These are phyloP conservation scores for Orientallactaga bullata DNA, from an alignment of 2,113 vertebrate genomes.

Conservation along the genomic window DNA sequence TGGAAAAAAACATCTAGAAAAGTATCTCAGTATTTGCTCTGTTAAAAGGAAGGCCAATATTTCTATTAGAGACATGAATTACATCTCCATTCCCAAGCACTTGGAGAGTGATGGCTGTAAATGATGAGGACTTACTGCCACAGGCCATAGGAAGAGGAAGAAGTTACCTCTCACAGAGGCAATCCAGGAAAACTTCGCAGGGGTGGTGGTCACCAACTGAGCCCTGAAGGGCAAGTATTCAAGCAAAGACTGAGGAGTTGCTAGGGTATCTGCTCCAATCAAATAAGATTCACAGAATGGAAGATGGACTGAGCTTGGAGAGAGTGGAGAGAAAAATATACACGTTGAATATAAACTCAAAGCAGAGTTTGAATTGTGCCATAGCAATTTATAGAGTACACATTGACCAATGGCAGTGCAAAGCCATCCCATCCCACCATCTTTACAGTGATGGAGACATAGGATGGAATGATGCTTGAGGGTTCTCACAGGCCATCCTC, in stretches of 20 bases:
- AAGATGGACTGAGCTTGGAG: not conserved
- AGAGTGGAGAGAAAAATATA: not conserved
- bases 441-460: accelerated
- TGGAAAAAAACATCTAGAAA: not conserved
- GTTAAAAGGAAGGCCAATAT: not conserved
- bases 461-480: too few species aligned
- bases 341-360: not conserved
- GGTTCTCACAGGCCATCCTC: not conserved
- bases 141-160: not conserved
- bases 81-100: not conserved
- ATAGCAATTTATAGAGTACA: not conserved
- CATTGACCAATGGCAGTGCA: not conserved
- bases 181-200: not conserved
- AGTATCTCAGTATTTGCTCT: not conserved
- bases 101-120: not conserved
- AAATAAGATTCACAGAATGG: not conserved
- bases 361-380: not conserved
- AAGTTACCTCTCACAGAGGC: not conserved
- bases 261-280: not conserved
- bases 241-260: not conserved
- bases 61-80: not conserved
- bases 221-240: not conserved
- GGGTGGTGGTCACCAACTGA: not conserved
- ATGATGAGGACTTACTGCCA: not conserved
- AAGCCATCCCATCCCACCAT: not conserved